phyloP scores from a whole-genome alignment of 1,140 invertebrate species.

The Drosophila funebris region DNA sequence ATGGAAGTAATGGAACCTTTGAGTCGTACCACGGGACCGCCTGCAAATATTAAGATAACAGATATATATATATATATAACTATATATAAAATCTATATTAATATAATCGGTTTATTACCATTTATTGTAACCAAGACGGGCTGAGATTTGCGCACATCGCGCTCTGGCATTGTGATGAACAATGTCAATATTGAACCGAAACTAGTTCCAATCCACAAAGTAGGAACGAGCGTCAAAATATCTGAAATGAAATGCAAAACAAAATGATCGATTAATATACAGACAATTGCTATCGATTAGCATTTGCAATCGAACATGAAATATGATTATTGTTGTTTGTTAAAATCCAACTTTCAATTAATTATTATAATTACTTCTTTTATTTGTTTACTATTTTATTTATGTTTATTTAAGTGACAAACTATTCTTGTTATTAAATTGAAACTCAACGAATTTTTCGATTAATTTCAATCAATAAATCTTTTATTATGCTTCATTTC shows the following conservation, averaged over 20 bases:
- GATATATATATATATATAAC: neutral
- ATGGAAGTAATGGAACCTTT: constrained; percentile 96
- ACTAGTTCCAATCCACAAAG: constrained; percentile 98
- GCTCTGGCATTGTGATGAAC: constrained; percentile 92
- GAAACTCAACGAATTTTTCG: too few relatives aligned
- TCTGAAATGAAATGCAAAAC: constrained; percentile 37
- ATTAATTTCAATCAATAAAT: too few relatives aligned
- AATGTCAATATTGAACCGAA: constrained; percentile 97
- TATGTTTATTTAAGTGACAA: too few relatives aligned
- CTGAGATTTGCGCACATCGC: constrained; percentile 92
- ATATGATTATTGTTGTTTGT: too few relatives aligned
- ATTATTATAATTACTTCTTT: too few relatives aligned
- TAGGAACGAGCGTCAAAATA: constrained; percentile 86
- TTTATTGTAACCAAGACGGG: constrained; percentile 95
- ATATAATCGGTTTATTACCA: too few relatives aligned
- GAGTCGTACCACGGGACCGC: constrained; percentile 95
- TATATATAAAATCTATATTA: neutral
- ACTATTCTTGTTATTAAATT: too few relatives aligned
- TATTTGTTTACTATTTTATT: too few relatives aligned
- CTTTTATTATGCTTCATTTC: too few relatives aligned
- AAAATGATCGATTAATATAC: neutral
- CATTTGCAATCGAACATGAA: too few relatives aligned
- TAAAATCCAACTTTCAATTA: too few relatives aligned
- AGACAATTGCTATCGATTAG: too few relatives aligned
- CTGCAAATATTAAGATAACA: constrained; percentile 83